Evolutionary conservation across 1,140 invertebrate genomes (phyloP).

Genomic region (Drosophila kikkawai): DNA sequence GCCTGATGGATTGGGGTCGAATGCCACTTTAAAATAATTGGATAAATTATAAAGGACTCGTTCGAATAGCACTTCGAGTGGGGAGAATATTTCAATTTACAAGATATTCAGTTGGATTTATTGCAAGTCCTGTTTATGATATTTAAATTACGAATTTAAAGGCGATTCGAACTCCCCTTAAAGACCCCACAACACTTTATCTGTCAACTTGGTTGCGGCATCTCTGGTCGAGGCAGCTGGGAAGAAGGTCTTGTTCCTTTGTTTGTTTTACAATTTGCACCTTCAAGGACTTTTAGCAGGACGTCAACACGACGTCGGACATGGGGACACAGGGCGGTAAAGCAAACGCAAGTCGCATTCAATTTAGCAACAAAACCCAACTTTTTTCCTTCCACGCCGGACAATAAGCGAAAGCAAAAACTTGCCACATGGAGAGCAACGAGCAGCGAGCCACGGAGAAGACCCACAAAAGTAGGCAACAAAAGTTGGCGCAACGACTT

Average conservation of each 20-base stretch:
- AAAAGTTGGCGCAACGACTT: conserved; percentile 62
- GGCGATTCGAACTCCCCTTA: not conserved
- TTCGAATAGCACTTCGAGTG: not conserved
- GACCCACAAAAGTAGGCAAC: conserved; percentile 51
- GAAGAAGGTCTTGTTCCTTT: conserved; percentile 31
- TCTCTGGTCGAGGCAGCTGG: conserved; percentile 22
- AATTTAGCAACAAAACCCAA: conserved; percentile 76
- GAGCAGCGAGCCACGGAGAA: conserved; percentile 1
- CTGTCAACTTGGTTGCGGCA: conserved; percentile 27
- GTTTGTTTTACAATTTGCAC: conserved; percentile 57
- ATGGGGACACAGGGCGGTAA: conserved; percentile 14
- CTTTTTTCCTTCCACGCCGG: conserved; percentile 56
- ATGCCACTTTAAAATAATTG: conserved; percentile 20
- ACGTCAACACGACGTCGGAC: conserved; percentile 42
- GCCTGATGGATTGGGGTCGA: conserved; percentile 19
- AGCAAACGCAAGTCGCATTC: conserved; percentile 73
- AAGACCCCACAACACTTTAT: conserved; percentile 8
- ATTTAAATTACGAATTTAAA: not conserved
- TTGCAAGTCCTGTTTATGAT: too few relatives aligned
- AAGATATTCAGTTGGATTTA: not conserved
- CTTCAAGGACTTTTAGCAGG: conserved; percentile 56
- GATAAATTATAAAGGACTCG: conserved; percentile 1
- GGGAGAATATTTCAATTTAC: not conserved
- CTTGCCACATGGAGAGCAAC: conserved; percentile 36
- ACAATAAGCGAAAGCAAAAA: conserved; percentile 72